Base-by-base conservation (phyloP, 2,888 invertebrate genomes). In the Polydesmus complanatus region DNA sequence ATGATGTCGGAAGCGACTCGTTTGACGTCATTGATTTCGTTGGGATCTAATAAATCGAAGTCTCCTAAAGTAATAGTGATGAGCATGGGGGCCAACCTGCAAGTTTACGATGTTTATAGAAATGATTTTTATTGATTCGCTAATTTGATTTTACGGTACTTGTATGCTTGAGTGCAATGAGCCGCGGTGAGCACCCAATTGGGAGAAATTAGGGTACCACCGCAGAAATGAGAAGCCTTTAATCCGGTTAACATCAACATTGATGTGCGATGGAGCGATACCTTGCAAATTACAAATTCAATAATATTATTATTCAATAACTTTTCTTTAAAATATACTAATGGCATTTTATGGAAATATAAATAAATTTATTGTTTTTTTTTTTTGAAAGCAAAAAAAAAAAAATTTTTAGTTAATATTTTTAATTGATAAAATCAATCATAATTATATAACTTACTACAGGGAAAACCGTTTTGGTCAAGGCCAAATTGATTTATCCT, bases 41-140 rank as follows among this genome's bases (percentile, higher is more conserved):
- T 27, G 5, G 19, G 25, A n/a, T 2, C 26, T 5, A 8, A n/a
- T 5, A 59, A 11, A 23, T 54, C 26, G 23, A 51, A 27, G 11
- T 51, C 59, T 53, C 59, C 59, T 21, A 59, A 27, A 26, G 18
- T 37, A 11, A 54, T 26, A 21, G 26, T 2, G 21, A 54, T 2
- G n/a, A 27, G 26, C 26, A 23, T 18, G n/a, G 3, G 26, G 21
- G 11, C 27, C 27, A 59, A 8, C n/a, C 58, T 58, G 25, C n/a
- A n/a, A n/a, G n/a, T 25, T 26, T 25, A 27, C 18, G 52, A n/a
- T n/a, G 37, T 14, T 8, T 37, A 37, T 8, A 37, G 37, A 37
- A 37, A n/a, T 48, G 18, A 48, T 48, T 48, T 48, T 48, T 48
- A 48, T n/a, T n/a, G n/a, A n/a, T 37, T 37, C 14, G 37, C 8